Evolutionary conservation across 2,888 invertebrate species (phyloP).

Genomic region (Lottia scabra): DNA sequence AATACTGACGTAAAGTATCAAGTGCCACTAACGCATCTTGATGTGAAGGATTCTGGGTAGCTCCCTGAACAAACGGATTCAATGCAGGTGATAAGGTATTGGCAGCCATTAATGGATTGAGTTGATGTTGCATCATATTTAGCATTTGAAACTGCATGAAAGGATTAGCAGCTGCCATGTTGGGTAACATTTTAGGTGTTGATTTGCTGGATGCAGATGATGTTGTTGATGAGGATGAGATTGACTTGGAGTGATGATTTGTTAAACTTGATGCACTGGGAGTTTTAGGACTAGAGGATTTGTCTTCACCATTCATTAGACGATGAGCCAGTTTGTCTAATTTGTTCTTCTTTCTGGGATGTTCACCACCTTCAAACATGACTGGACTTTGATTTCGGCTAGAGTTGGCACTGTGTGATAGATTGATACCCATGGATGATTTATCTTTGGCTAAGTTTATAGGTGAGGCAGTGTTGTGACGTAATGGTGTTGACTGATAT

Average conservation of each 20-base stretch:
- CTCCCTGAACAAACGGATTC: constrained; percentile 1
- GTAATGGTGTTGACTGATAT: background rate
- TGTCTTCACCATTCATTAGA: background rate
- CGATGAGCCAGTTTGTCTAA: background rate
- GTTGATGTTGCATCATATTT: constrained; percentile 1
- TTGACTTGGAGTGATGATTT: background rate
- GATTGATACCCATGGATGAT: background rate
- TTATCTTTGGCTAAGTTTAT: background rate
- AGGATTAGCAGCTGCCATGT: background rate
- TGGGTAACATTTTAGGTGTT: background rate
- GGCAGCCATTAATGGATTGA: background rate
- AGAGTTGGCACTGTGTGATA: background rate
- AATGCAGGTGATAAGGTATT: background rate
- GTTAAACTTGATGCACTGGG: background rate
- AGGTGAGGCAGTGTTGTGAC: background rate
- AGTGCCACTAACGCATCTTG: background rate
- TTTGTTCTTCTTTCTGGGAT: background rate
- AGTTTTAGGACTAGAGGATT: background rate
- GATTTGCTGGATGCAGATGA: background rate
- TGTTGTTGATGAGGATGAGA: background rate
- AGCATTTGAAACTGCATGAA: background rate
- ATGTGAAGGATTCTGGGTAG: background rate
- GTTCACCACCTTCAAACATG: background rate
- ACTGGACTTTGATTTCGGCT: constrained; percentile 3
- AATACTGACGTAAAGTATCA: background rate